Conservation (phyloP, 2,797 vertebrate genomes). For the Sparidentex hasta region DNA sequence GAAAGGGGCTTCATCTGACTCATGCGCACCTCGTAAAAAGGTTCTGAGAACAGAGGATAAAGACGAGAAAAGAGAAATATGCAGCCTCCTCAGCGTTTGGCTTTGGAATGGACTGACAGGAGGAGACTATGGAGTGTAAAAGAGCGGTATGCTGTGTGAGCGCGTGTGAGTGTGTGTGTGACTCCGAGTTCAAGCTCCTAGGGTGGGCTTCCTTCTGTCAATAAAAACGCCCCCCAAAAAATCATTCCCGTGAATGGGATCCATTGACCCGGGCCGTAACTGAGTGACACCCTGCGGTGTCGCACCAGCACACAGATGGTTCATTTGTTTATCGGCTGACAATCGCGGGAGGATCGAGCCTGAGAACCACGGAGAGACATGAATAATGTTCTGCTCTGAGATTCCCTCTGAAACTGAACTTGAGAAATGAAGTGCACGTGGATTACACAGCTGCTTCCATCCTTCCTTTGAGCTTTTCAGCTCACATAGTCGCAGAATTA, state of each 20-base stretch:
- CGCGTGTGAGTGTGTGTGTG: constrained; percentile 15
- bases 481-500: too few species aligned
- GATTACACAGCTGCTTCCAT: constrained; percentile 39
- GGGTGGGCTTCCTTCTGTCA: constrained; percentile 70
- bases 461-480: constrained; percentile 1
- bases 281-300: constrained; percentile 74
- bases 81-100: too few species aligned
- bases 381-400: constrained; percentile 51
- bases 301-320: constrained; percentile 57
- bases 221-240: constrained; percentile 46
- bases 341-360: constrained; percentile 63
- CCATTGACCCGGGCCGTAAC: constrained; percentile 66
- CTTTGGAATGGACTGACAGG: too few species aligned
- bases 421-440: constrained; percentile 29
- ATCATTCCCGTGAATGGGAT: constrained; percentile 68
- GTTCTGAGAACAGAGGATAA: too few species aligned
- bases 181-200: constrained; percentile 49
- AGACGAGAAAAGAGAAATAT: too few species aligned
- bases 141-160: not conserved
- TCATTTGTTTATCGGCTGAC: constrained; percentile 79
- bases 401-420: constrained; percentile 43
- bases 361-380: constrained; percentile 38
- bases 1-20: too few species aligned
- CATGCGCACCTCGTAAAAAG: too few species aligned
- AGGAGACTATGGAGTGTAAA: not conserved